Evolutionary conservation across 2,113 vertebrate species (phyloP).

Genomic region (Spea bombifrons): DNA sequence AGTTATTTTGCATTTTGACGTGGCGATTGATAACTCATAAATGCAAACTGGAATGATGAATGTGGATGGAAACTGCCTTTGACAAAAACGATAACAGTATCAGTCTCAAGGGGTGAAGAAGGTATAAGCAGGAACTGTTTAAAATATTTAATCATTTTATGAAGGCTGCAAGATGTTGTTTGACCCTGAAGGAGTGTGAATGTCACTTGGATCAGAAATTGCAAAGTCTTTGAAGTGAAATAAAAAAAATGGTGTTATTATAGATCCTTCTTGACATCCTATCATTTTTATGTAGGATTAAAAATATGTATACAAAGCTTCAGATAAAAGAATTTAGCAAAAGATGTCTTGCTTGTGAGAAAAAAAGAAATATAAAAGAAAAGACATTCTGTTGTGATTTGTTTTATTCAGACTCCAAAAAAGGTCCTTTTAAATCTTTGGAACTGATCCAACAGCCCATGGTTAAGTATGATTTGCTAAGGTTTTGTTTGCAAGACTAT

Average conservation of each 20-base stretch:
- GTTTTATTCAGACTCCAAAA: slow-evolving; percentile 65
- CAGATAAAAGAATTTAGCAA: slow-evolving; percentile 69
- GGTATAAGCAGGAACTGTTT: slow-evolving; percentile 95
- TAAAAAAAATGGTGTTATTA: slow-evolving; percentile 83
- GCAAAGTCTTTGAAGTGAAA: slow-evolving; percentile 93
- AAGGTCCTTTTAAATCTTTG: slow-evolving; percentile 63
- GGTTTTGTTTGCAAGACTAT: slow-evolving; percentile 14
- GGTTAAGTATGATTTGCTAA: slow-evolving; percentile 48
- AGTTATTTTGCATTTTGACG: slow-evolving; percentile 99
- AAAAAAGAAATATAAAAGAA: slow-evolving; percentile 56
- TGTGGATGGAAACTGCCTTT: slow-evolving; percentile 97
- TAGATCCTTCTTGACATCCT: slow-evolving; percentile 82
- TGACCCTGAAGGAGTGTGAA: slow-evolving; percentile 99
- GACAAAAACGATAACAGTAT: slow-evolving; percentile 99
- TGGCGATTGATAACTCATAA: slow-evolving; percentile 99
- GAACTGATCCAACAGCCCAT: slow-evolving; percentile 58
- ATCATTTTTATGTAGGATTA: slow-evolving; percentile 82
- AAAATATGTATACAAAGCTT: slow-evolving; percentile 81
- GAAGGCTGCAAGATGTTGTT: slow-evolving; percentile 95
- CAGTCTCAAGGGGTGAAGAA: slow-evolving; percentile 89
- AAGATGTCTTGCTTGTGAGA: slow-evolving; percentile 68
- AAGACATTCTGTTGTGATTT: slow-evolving; percentile 62
- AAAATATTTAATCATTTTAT: slow-evolving; percentile 99
- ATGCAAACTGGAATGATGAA: slow-evolving; percentile 95
- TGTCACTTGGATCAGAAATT: slow-evolving; percentile 97